Evolutionary conservation across 2,888 invertebrate genomes (phyloP).

Genomic region (Lepas anatifera): DNA sequence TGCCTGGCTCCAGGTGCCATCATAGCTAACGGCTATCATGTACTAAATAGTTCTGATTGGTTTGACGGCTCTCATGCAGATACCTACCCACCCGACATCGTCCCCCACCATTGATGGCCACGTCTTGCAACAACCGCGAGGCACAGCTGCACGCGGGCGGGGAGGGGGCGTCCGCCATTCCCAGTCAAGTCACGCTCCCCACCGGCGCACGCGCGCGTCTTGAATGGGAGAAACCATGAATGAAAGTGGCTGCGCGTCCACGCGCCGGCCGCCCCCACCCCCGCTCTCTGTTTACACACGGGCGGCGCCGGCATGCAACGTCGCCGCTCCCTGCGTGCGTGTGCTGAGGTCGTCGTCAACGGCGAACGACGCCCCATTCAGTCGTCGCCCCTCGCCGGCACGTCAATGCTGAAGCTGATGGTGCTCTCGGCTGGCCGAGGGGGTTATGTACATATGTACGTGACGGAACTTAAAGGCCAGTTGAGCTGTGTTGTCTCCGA

Average conservation of each 20-base stretch:
- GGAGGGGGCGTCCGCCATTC: not conserved
- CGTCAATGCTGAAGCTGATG: not conserved
- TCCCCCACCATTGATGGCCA: no score
- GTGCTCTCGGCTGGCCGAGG: not conserved
- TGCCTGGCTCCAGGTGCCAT: no score
- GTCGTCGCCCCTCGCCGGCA: not conserved
- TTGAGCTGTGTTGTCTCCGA: no score
- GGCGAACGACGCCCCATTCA: not conserved
- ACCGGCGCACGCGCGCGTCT: not conserved
- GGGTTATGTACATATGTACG: no score
- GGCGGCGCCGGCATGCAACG: conserved; percentile 6
- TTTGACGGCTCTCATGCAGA: no score
- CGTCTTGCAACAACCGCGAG: no score
- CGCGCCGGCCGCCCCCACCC: not conserved
- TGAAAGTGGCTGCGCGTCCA: not conserved
- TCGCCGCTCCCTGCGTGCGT: not conserved
- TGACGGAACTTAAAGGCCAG: no score
- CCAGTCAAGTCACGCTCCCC: not conserved
- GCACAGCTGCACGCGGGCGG: no score
- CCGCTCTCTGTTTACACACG: not conserved
- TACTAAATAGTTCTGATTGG: no score
- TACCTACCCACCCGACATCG: no score
- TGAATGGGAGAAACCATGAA: conserved; percentile 7
- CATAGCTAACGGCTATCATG: no score
- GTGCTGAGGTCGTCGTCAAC: not conserved